Percentiles rank a stretch among this genome's conserved stretches.
These are phyloP conservation scores for Heterodera filipjevi DNA, from an alignment of 2,888 invertebrate genomes.

Conservation along the genomic window DNA sequence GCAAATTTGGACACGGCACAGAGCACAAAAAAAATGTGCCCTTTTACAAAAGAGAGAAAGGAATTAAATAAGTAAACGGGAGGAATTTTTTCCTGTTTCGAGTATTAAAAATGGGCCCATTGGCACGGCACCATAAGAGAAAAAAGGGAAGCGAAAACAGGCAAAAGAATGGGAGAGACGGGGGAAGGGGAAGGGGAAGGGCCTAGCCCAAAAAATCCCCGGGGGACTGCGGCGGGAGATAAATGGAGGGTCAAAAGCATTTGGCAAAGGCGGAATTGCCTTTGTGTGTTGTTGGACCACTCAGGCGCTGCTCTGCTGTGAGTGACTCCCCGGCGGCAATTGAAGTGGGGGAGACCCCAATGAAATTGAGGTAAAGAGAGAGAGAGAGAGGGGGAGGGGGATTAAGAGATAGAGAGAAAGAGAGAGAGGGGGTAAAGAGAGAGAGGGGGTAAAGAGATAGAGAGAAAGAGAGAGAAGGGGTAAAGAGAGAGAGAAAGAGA, in stretches of 20 bases:
- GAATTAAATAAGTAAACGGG: too few relatives aligned
- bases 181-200: background rate
- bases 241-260: background rate
- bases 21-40: too few relatives aligned
- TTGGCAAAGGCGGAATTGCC: background rate
- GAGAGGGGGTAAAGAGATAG: too few relatives aligned
- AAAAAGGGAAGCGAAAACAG: background rate
- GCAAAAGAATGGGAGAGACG: background rate
- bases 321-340: background rate
- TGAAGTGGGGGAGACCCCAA: background rate
- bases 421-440: too few relatives aligned
- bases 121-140: background rate
- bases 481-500: too few relatives aligned
- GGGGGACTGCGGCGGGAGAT: background rate
- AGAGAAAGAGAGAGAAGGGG: too few relatives aligned
- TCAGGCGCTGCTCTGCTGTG: background rate
- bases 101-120: too few relatives aligned
- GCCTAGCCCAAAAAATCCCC: background rate
- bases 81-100: too few relatives aligned
- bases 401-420: too few relatives aligned
- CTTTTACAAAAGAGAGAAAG: too few relatives aligned
- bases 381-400: background rate
- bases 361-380: background rate
- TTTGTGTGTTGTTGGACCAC: background rate
- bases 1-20: too few relatives aligned